These are phyloP conservation scores for Mus minutoides DNA, from an alignment of 2,797 vertebrate genomes.

Conservation along the genomic window DNA sequence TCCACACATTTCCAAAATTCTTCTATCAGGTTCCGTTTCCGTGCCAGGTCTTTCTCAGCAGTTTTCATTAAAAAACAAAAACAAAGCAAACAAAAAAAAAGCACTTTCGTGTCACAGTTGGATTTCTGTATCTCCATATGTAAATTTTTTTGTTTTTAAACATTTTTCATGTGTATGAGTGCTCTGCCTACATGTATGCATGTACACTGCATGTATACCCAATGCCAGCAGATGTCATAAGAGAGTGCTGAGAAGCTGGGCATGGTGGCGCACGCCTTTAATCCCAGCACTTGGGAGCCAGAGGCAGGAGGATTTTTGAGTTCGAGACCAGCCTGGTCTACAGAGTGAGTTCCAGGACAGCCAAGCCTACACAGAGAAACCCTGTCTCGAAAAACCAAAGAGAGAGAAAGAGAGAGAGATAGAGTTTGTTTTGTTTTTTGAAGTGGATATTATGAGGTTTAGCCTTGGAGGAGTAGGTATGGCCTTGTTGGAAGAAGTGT, in stretches of 20 bases:
- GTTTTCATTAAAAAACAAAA: slow-evolving; percentile 93
- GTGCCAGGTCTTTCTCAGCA: slow-evolving; percentile 93
- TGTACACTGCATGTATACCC: background rate
- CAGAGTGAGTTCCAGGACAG: too few relatives aligned
- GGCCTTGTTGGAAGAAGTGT: background rate
- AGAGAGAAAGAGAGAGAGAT: too few relatives aligned
- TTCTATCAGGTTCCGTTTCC: slow-evolving; percentile 94
- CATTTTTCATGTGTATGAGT: background rate
- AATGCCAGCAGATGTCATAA: background rate
- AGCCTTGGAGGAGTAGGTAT: background rate
- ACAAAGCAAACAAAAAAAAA: background rate
- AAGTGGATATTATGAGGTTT: background rate
- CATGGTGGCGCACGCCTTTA: too few relatives aligned
- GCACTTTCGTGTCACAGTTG: slow-evolving; percentile 84
- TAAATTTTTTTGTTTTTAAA: background rate
- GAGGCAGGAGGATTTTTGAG: too few relatives aligned
- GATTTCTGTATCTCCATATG: background rate
- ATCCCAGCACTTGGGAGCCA: too few relatives aligned
- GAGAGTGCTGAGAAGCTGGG: background rate
- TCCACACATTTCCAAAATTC: slow-evolving; percentile 96
- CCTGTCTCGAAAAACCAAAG: too few relatives aligned
- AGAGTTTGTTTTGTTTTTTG: too few relatives aligned
- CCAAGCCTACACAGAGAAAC: too few relatives aligned
- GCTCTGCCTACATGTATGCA: background rate
- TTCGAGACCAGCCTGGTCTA: too few relatives aligned